These are phyloP conservation scores for Oasisia sp. DNA, from an alignment of 2,888 invertebrate species.

Conservation along the genomic window DNA sequence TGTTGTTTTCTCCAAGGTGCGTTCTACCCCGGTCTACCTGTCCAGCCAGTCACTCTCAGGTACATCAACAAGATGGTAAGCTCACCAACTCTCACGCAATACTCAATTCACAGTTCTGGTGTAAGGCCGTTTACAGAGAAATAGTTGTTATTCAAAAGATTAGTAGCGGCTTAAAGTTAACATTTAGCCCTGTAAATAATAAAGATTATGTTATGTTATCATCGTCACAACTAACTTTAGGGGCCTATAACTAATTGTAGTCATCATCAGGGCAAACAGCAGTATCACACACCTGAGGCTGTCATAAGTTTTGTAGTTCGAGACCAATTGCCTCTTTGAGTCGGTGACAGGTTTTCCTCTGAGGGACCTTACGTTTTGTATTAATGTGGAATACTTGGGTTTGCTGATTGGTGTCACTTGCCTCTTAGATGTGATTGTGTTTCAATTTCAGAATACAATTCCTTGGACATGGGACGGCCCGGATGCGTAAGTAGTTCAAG, in stretches of 20 bases:
- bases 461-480: slow-evolving; percentile 76
- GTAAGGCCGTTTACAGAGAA: neutral
- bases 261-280: too few relatives aligned
- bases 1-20: slow-evolving; percentile 68
- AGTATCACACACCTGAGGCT: too few relatives aligned
- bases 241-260: too few relatives aligned
- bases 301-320: too few relatives aligned
- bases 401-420: neutral
- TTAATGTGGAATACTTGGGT: neutral
- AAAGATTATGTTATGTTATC: neutral
- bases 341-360: too few relatives aligned
- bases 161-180: neutral
- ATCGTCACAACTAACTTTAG: too few relatives aligned
- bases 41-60: slow-evolving; percentile 91
- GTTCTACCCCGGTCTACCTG: slow-evolving; percentile 93
- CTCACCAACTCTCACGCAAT: slow-evolving; percentile 21
- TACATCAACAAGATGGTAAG: slow-evolving; percentile 82
- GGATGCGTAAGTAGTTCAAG: slow-evolving; percentile 79
- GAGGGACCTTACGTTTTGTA: slow-evolving; percentile 22
- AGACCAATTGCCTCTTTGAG: too few relatives aligned
- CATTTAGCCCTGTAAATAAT: neutral
- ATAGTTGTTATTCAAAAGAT: neutral
- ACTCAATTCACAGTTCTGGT: slow-evolving; percentile 7
- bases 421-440: neutral
- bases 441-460: slow-evolving; percentile 61